phyloP scores from a whole-genome alignment of 2,888 invertebrate species.

The Petrolisthes cinctipes region DNA sequence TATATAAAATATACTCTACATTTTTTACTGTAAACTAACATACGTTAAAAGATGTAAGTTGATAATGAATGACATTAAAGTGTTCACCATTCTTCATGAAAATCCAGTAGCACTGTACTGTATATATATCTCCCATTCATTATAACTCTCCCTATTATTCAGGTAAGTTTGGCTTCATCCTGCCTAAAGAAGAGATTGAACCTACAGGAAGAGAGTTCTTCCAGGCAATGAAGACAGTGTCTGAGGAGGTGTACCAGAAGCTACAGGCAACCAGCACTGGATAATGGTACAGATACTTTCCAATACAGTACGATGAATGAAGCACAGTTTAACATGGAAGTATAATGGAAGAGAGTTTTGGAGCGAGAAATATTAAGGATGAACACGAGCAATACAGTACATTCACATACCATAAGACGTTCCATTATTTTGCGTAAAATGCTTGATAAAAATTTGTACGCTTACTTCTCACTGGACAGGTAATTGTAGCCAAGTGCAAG shows the following conservation, averaged over 20 bases:
- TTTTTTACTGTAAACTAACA: too few species aligned
- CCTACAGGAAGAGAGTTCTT: constrained; percentile 53
- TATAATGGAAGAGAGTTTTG: background rate
- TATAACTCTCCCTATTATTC: background rate
- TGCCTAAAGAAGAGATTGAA: constrained; percentile 53
- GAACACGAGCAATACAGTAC: background rate
- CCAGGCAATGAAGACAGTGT: constrained; percentile 51
- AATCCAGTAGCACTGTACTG: too few species aligned
- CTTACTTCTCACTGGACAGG: too few species aligned
- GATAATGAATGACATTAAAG: too few species aligned
- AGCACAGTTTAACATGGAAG: background rate
- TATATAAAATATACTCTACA: too few species aligned
- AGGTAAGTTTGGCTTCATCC: constrained; percentile 59
- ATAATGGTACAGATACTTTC: background rate
- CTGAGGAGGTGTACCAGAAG: constrained; percentile 25
- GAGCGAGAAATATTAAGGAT: background rate
- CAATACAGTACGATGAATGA: background rate
- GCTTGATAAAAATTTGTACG: too few species aligned
- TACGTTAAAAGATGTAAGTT: too few species aligned
- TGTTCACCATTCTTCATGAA: too few species aligned
- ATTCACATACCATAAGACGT: too few species aligned
- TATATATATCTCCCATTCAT: too few species aligned
- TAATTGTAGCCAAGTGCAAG: too few species aligned
- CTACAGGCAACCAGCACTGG: constrained; percentile 7
- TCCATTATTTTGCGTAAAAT: too few species aligned